Evolutionary conservation across 1,140 invertebrate genomes (phyloP).

Genomic region (Drosophila murphyi): DNA sequence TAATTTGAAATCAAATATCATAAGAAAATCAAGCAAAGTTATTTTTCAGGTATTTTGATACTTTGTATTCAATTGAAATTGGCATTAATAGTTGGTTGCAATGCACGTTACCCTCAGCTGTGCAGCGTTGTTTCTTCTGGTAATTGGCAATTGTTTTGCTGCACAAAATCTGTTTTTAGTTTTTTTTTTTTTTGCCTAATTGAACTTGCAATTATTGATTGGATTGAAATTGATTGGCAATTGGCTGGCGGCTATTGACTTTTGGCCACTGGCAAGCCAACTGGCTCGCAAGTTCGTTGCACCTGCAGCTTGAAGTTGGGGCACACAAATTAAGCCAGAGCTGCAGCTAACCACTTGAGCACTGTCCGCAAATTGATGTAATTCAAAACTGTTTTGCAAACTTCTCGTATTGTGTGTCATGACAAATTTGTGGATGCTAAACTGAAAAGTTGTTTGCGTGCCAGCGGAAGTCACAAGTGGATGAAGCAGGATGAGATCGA

Average conservation of each 20-base stretch:
- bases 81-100: constrained; percentile 11
- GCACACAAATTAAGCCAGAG: constrained; percentile 18
- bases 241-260: constrained; percentile 41
- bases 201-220: constrained; percentile 82
- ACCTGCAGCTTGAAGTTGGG: constrained; percentile 59
- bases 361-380: constrained; percentile 61
- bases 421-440: constrained; percentile 62
- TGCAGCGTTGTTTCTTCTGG: constrained; percentile 10
- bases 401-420: constrained; percentile 58
- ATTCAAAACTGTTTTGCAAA: constrained; percentile 59
- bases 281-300: constrained; percentile 32
- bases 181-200: constrained; percentile 58
- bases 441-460: constrained; percentile 58
- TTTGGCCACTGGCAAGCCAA: constrained; percentile 38
- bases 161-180: constrained; percentile 8
- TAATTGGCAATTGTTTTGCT: constrained; percentile 73
- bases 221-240: constrained; percentile 78
- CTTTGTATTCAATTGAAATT: constrained; percentile 11
- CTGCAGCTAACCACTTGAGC: constrained; percentile 12
- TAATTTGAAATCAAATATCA: constrained; percentile 1
- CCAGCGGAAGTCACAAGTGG: constrained; percentile 42
- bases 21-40: constrained; percentile 10
- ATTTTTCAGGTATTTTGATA: constrained; percentile 2
- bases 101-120: neutral
- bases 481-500: constrained; percentile 12